Base-by-base conservation (phyloP, 1,140 invertebrate species). In the Drosophila chauvacae region DNA sequence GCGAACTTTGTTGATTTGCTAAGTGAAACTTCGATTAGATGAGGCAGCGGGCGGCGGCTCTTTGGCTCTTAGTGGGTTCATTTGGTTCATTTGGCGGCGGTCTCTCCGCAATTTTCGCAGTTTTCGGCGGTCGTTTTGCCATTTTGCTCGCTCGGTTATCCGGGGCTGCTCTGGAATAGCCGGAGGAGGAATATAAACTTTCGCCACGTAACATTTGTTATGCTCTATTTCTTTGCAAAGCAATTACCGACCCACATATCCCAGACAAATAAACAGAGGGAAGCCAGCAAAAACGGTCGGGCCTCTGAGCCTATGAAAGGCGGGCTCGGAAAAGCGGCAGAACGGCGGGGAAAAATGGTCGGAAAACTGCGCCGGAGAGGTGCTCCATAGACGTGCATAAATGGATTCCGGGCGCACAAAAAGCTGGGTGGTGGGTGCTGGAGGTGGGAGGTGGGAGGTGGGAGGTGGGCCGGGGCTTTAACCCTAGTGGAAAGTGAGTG, bases 141-240 rank as follows among this genome's bases (percentile, higher is more conserved):
- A 69, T 50, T 59, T 68, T 50, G 30, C 51, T 56, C 47, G 51
- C 51, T 37, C 33, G 20, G 33, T 16, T 55, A 23, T 53, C 51
- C 51, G 51, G 51, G 20, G 45, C 50, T 14, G 47, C 63, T 66
- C 48, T 45, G 33, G 44, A 28, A 72, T 65, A 53, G 76, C 81
- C 68, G 20, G 50, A 65, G 63, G 50, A 72, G 63, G 62, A 71
- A 56, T 71, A 88, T 69, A 77, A 87, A 87, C 80, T 84, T 90
- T 83, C 69, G 62, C 73, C 84, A 88, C 73, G 85, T 84, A 71
- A 84, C 87, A 88, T 88, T 88, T 88, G 84, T 90, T 88, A 88
- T 88, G 84, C 84, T 88, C 84, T 88, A 88, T 88, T 88, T 88
- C 84, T 80, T 88, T 80, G 84, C 77, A 88, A 88, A 88, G 84